Percentiles rank a stretch among this genome's conserved stretches.
Evolutionary conservation across 1,140 invertebrate species (phyloP).

Genomic region (Platorchestia sp.): DNA sequence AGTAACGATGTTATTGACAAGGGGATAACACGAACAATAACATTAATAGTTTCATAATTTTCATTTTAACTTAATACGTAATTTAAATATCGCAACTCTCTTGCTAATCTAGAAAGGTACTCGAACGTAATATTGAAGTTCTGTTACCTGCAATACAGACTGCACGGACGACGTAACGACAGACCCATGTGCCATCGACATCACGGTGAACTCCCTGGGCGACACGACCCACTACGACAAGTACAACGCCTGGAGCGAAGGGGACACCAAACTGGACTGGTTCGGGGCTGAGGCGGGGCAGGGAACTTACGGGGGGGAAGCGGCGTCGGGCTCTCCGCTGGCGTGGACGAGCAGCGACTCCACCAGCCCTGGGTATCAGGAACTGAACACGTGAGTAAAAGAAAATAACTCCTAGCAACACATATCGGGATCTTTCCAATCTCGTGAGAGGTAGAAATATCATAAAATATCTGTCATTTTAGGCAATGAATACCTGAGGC

Average conservation of each 20-base stretch:
- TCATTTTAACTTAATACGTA: too few relatives aligned
- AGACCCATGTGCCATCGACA: conserved; percentile 71
- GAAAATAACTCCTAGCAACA: too few relatives aligned
- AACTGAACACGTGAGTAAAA: conserved; percentile 69
- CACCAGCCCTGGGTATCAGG: conserved; percentile 70
- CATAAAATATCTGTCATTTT: too few relatives aligned
- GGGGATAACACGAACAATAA: too few relatives aligned
- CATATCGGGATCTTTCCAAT: too few relatives aligned
- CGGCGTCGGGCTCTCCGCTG: conserved; percentile 71
- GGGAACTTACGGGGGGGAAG: conserved; percentile 69
- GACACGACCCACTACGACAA: conserved; percentile 69
- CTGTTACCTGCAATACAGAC: conserved; percentile 59
- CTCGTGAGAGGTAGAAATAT: too few relatives aligned
- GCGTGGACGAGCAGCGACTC: conserved; percentile 72
- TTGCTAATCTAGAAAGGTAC: too few relatives aligned
- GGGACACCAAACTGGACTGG: conserved; percentile 72
- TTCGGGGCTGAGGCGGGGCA: conserved; percentile 72
- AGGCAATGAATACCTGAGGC: too few relatives aligned
- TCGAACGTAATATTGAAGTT: too few relatives aligned
- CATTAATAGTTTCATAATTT: too few relatives aligned
- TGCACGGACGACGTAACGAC: conserved; percentile 60
- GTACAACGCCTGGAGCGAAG: conserved; percentile 71
- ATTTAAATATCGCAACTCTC: too few relatives aligned
- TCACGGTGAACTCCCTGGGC: conserved; percentile 69
- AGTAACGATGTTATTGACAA: too few relatives aligned